Evolutionary conservation across 2,888 invertebrate species (phyloP).

Genomic region (Pammene fasciana): DNA sequence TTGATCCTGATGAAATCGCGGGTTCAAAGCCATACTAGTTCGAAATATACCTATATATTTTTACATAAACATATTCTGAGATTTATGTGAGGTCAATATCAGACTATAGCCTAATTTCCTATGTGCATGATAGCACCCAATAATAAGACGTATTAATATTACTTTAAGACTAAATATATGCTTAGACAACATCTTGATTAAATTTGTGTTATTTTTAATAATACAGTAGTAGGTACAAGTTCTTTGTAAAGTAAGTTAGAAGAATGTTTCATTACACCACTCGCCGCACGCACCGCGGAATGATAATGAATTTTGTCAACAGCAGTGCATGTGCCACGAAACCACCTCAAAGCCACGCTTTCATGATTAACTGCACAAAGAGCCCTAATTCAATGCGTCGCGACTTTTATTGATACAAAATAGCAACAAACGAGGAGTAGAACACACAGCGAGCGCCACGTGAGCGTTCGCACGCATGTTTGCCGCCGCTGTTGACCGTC

Average conservation of each 20-base stretch:
- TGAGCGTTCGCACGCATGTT: slow-evolving; percentile 70
- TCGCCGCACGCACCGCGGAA: slow-evolving; percentile 16
- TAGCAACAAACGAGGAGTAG: slow-evolving; percentile 54
- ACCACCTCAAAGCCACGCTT: slow-evolving; percentile 49
- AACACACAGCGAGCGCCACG: slow-evolving; percentile 50
- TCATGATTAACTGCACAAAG: slow-evolving; percentile 38
- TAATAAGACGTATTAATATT: too few relatives aligned
- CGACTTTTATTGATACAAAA: slow-evolving; percentile 52
- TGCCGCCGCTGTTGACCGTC: slow-evolving; percentile 67
- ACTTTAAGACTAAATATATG: too few relatives aligned
- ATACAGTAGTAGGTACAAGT: not conserved
- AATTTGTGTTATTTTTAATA: too few relatives aligned
- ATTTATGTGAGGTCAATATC: too few relatives aligned
- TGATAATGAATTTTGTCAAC: slow-evolving; percentile 37
- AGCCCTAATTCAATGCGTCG: slow-evolving; percentile 48
- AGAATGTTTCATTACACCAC: slow-evolving; percentile 30
- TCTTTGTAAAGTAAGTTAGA: slow-evolving; percentile 6
- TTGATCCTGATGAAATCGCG: too few relatives aligned
- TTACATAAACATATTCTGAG: too few relatives aligned
- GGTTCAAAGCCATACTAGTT: too few relatives aligned
- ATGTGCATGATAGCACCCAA: too few relatives aligned
- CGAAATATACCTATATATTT: too few relatives aligned
- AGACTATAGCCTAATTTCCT: too few relatives aligned
- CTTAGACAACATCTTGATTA: too few relatives aligned
- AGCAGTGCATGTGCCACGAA: slow-evolving; percentile 26